These are phyloP conservation scores for Desmophyllum pertusum DNA, from an alignment of 92 coral and sea anemone genomes.

Conservation along the genomic window DNA sequence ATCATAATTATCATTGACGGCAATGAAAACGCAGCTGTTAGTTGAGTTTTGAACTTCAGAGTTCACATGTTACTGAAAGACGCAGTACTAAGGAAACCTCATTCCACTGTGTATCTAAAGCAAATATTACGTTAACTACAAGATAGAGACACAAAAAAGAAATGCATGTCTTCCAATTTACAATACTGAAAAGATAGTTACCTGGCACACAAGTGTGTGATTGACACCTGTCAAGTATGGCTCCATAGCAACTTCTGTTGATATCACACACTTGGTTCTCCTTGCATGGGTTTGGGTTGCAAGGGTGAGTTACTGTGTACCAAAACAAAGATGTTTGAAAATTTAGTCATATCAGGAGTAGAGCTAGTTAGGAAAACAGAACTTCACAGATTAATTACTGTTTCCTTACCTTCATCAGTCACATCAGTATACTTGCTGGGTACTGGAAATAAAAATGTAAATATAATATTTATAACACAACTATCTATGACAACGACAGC, in stretches of 20 bases:
- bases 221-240: slow-evolving; percentile 68
- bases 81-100: no score
- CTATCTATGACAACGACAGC: not conserved
- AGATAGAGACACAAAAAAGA: not conserved
- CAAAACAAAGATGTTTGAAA: not conserved
- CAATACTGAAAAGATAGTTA: slow-evolving; percentile 10
- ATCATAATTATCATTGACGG: no score
- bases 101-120: not conserved
- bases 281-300: slow-evolving; percentile 92
- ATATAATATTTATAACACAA: not conserved
- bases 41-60: no score
- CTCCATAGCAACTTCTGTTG: slow-evolving; percentile 80
- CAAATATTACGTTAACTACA: not conserved
- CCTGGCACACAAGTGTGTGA: slow-evolving; percentile 88
- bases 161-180: not conserved
- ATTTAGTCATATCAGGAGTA: not conserved
- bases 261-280: slow-evolving; percentile 81
- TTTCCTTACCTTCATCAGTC: slow-evolving; percentile 79
- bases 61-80: no score
- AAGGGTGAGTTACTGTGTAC: slow-evolving; percentile 90
- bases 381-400: not conserved
- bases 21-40: no score
- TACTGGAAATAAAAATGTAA: slow-evolving; percentile 51
- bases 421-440: slow-evolving; percentile 86
- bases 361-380: no score